Evolutionary conservation across 2,888 invertebrate species (phyloP), one percentile per base, ranked within the genome.

Genomic region (Chalcosyrphus nemorum): DNA sequence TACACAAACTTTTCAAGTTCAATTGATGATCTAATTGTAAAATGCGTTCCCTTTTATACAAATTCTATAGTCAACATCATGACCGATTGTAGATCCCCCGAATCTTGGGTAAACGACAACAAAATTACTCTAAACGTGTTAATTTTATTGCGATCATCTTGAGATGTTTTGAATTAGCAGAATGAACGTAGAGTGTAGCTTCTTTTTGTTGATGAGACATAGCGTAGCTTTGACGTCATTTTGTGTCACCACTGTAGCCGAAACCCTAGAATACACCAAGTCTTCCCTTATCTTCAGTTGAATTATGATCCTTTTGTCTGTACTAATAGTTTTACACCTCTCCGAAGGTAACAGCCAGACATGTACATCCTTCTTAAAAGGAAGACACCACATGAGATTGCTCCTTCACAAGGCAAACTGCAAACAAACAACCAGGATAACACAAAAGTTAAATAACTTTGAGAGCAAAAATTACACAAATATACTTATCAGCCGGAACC

Each of bases 381-480:
- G 32, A 81, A 56, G n/a, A n/a, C n/a, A 35, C 61, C 82, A 77
- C 66, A 84, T 78, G 59, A 63, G 74, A 17, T n/a, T n/a, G n/a
- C n/a, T n/a, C 35, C 61, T 35, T 7, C 5, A 7, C 57, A 11
- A 21, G 32, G 17, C 61, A 19, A 21, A 21, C 50, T 27, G 50
- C 52, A 57, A 71, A 59, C 78, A 61, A 61, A 80, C 80, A 70
- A 50, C 52, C 19, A 45, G 84, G 84, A 84, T 84, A 80, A 84
- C 84, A 84, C 70, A 65, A 80, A 84, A 84, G 84, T 84, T 80
- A 80, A 84, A 80, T 84, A 84, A 80, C 84, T 84, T 80, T 80
- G 65, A 70, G n/a, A 74, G 74, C 70, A 70, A 70, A 75, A 84
- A 45, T 84, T 84, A 80, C 74, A 84, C 84, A 84, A 84, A 84